phyloP scores from a whole-genome alignment of 2,113 vertebrate species.

The Mobula birostris region DNA sequence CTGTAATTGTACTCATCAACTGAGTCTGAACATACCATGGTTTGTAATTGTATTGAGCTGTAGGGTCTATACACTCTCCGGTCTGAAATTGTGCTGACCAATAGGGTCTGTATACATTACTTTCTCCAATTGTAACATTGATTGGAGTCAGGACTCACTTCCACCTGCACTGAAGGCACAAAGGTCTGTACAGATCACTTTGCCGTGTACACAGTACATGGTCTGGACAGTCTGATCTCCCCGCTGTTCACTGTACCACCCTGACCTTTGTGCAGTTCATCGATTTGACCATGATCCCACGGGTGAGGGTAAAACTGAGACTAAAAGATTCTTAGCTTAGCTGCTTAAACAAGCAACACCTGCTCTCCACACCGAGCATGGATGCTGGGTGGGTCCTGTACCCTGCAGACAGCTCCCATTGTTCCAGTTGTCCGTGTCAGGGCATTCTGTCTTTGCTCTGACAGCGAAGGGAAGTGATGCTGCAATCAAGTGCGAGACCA shows the following conservation, averaged over 20 bases:
- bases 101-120: no score
- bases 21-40: no score
- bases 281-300: not conserved
- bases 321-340: not conserved
- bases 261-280: not conserved
- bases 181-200: not conserved
- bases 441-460: not conserved
- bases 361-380: not conserved
- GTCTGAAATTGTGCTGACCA: no score
- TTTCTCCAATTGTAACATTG: no score
- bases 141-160: no score
- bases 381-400: not conserved
- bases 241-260: not conserved
- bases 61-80: no score
- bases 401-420: not conserved
- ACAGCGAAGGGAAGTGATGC: not conserved
- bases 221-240: not conserved
- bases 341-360: not conserved
- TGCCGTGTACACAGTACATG: not conserved
- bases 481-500: not conserved
- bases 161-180: no score
- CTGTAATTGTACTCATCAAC: no score
- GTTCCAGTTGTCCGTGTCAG: not conserved
- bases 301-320: not conserved
- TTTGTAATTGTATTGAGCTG: no score